Evolutionary conservation across 2,113 vertebrate species (phyloP).

Genomic region (Pionites leucogaster): DNA sequence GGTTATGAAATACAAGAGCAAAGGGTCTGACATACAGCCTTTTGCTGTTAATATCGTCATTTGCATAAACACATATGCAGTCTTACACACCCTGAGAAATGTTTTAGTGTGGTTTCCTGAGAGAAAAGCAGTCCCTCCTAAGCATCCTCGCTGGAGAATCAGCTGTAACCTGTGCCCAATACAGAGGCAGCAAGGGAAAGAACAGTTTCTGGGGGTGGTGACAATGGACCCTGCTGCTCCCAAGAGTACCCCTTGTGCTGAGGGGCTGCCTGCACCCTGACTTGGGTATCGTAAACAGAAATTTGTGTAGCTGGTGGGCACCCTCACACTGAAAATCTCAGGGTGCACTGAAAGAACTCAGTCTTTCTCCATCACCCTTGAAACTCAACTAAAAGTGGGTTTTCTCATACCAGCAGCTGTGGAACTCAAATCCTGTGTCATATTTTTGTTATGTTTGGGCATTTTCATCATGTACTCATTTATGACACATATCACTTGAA

Average conservation of each 20-base stretch:
- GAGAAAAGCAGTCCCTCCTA: background rate
- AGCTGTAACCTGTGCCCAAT: background rate
- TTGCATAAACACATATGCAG: background rate
- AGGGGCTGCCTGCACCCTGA: background rate
- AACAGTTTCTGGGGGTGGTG: rapidly evolving
- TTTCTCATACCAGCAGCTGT: background rate
- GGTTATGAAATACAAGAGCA: background rate
- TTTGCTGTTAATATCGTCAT: background rate
- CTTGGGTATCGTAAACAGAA: background rate
- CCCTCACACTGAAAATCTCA: background rate
- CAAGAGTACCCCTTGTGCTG: background rate
- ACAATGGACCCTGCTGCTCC: background rate
- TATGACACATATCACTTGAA: background rate
- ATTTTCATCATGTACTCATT: background rate
- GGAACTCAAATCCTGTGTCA: background rate
- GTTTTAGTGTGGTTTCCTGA: background rate
- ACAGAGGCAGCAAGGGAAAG: background rate
- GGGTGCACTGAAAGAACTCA: background rate
- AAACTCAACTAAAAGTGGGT: background rate
- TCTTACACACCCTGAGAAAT: background rate
- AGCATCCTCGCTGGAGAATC: background rate
- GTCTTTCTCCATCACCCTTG: background rate
- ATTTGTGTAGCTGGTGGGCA: background rate
- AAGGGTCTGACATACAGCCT: background rate
- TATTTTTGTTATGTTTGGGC: background rate